Conservation (phyloP, 2,888 invertebrate species). For the Buathra laborator region DNA sequence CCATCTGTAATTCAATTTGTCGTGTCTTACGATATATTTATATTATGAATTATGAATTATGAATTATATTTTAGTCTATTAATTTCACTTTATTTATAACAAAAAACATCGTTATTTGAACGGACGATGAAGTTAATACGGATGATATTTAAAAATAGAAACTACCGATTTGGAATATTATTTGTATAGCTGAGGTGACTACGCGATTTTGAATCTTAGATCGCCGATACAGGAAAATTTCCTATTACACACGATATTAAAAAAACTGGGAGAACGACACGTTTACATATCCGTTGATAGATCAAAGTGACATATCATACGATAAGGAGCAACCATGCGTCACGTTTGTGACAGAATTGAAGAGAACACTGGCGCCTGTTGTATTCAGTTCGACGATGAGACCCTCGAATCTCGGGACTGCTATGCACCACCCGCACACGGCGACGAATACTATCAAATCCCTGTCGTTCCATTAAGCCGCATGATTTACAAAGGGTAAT, state of each 20-base stretch:
- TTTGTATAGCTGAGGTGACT: background rate
- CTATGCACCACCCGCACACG: conserved; percentile 44
- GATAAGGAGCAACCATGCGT: conserved; percentile 38
- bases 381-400: conserved; percentile 46
- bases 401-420: conserved; percentile 59
- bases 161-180: background rate
- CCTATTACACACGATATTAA: background rate
- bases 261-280: background rate
- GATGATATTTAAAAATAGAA: background rate
- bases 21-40: background rate
- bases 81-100: conserved; percentile 20
- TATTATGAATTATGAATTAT: background rate
- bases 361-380: conserved; percentile 64
- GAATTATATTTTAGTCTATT: background rate
- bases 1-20: background rate
- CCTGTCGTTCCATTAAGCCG: conserved; percentile 35
- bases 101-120: conserved; percentile 10
- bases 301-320: conserved; percentile 34
- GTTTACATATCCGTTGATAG: conserved; percentile 32
- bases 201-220: background rate
- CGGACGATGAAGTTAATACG: background rate
- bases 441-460: conserved; percentile 22
- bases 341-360: conserved; percentile 54
- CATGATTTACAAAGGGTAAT: conserved; percentile 33
- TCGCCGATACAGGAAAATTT: background rate